Conservation (phyloP, 2,113 vertebrate species). For the Colius striatus region DNA sequence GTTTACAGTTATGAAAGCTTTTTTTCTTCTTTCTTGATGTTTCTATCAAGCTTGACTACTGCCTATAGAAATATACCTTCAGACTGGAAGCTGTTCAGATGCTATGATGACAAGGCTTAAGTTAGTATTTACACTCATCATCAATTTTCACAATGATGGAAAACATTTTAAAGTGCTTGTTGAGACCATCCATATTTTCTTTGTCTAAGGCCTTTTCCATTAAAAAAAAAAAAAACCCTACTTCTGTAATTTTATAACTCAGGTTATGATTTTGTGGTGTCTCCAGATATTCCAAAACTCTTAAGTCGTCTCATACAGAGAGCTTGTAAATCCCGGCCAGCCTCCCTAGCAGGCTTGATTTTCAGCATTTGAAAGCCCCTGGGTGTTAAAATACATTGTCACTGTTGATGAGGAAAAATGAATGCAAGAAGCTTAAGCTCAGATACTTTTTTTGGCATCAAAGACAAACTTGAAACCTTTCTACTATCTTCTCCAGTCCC, state of each 20-base stretch:
- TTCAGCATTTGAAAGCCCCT: neutral
- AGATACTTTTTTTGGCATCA: neutral
- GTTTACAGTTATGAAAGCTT: neutral
- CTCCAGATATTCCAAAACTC: neutral
- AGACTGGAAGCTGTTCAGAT: neutral
- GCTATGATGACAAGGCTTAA: neutral
- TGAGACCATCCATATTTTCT: neutral
- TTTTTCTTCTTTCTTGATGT: neutral
- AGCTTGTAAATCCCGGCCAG: neutral
- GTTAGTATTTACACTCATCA: neutral
- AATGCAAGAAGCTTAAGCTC: neutral
- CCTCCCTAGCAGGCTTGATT: neutral
- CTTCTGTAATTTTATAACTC: neutral
- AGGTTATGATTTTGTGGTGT: neutral
- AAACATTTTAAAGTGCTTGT: neutral
- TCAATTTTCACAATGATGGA: neutral
- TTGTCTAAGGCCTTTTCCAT: neutral
- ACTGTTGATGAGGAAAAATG: neutral
- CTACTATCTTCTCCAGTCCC: neutral
- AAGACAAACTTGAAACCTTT: neutral
- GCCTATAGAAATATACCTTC: neutral
- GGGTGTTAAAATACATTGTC: neutral
- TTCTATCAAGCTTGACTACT: neutral
- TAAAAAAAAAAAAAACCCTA: neutral
- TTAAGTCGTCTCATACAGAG: neutral